Evolutionary conservation across 2,797 vertebrate species (phyloP), one percentile per base, ranked within the genome.

Genomic region (Phylloscopus collybita): DNA sequence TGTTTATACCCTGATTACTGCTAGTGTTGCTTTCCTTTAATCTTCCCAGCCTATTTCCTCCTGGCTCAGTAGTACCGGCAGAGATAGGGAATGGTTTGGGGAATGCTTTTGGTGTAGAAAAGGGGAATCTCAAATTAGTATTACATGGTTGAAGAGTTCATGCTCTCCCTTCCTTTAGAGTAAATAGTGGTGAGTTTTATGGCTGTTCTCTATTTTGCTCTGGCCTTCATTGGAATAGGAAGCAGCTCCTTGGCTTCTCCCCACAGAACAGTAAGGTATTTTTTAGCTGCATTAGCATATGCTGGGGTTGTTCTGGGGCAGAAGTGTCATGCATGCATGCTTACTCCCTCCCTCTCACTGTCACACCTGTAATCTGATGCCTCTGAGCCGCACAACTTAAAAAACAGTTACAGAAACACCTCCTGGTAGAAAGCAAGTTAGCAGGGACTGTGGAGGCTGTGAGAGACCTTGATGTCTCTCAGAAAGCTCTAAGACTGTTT

Each of bases 301-400:
- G 22, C 22, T 69, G 25, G 36, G 56, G 23, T 11, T 44, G 16
- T 70, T 70, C 22, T n/a, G n/a, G 32, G 49, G 10, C 42, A 45
- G 61, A 70, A 51, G 20, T 54, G 49, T 53, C 47, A 10, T 7
- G 17, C 11, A 29, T 17, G 3, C 0, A 0, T 36, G 10, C 9
- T 56, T 47, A 11, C 40, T 54, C 17, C 20, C 19, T 32, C 34
- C 5, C 27, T 10, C 36, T 10, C 54, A 10, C 23, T 44, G 34
- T 47, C 42, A 25, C 8, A 21, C 6, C 45, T 60, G 38, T 69
- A 51, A 51, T 69, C 45, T 81, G 30, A 60, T 36, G 36, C 25
- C 38, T 85, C 74, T 80, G 36, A 60, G 42, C 50, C 10, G 10
- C 54, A 82, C 42, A 51, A 26, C 3, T 56, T 61, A 49, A 3